Evolutionary conservation across 2,797 vertebrate species (phyloP), one percentile per base, ranked within the genome.

Genomic region (Pogonophryne albipinna): DNA sequence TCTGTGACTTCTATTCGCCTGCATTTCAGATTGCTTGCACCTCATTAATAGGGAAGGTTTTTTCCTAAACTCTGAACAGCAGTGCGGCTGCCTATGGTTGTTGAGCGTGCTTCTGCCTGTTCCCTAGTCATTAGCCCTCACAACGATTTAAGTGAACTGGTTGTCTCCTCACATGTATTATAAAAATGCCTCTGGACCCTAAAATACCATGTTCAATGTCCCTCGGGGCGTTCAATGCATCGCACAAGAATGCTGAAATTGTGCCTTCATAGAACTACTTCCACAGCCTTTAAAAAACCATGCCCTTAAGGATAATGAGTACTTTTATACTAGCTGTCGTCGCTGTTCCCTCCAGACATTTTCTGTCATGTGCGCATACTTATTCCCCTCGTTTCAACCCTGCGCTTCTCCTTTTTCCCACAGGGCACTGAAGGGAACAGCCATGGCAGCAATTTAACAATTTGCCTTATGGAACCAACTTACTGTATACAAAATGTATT

Each of bases 321-420:
- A 74, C 72, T 76, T 80, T 87, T 67, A 74, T 56, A 69, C 80
- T 75, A 31, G 71, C 65, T 75, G 71, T 84, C 63, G 57, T 56
- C 65, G 53, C 53, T 84, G 55, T 79, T 57, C 78, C 89, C 89
- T 81, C 47, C 66, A 84, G 87, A 75, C 74, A 89, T 82, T 83
- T 85, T 41, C 50, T 76, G 76, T 76, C 88, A 86, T 72, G 71
- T 67, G 65, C 74, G 78, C 71, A 84, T 67, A 80, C 63, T 76
- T 73, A 66, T 80, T 90, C 59, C 31, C 61, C 81, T 87, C 65
- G 74, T 86, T 65, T 86, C 52, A 87, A 87, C 80, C 63, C 51
- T 4, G 44, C 14, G 13, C 71, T 82, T 74, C 67, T 66, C 53
- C 65, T 58, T 13, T 51, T 79, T 53, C 66, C 87, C 78, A 73